Evolutionary conservation across 2,888 invertebrate genomes (phyloP).

Genomic region (Heliconius hortense): DNA sequence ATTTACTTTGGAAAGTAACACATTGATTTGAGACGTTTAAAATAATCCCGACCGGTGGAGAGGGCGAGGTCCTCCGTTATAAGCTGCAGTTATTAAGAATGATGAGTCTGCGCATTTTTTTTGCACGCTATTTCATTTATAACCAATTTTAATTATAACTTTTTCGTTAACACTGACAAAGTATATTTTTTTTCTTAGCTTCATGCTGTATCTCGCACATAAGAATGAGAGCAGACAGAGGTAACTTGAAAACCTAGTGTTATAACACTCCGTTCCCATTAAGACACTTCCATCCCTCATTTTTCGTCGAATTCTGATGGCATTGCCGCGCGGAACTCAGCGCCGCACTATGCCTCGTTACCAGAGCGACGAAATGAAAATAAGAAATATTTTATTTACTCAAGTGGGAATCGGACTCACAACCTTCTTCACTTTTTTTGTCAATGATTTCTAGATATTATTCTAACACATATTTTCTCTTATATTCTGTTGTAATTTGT

Average conservation of each 20-base stretch:
- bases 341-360: no score
- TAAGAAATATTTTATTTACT: no score
- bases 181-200: neutral
- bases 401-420: no score
- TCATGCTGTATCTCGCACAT: no score
- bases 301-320: no score
- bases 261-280: no score
- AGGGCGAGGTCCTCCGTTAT: conserved; percentile 19
- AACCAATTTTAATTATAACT: neutral
- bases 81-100: neutral
- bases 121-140: conserved; percentile 4
- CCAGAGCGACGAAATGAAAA: no score
- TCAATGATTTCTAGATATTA: neutral
- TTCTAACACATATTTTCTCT: neutral
- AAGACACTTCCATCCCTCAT: no score
- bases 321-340: no score
- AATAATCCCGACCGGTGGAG: neutral
- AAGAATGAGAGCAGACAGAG: no score
- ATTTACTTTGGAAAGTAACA: conserved; percentile 21
- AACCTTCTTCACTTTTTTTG: neutral
- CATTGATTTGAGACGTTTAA: neutral
- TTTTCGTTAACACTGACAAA: neutral
- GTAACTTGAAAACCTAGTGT: no score
- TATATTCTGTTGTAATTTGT: neutral
- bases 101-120: conserved; percentile 17